Evolutionary conservation across 1,140 invertebrate species (phyloP).

Genomic region (Helicoverpa armigera): DNA sequence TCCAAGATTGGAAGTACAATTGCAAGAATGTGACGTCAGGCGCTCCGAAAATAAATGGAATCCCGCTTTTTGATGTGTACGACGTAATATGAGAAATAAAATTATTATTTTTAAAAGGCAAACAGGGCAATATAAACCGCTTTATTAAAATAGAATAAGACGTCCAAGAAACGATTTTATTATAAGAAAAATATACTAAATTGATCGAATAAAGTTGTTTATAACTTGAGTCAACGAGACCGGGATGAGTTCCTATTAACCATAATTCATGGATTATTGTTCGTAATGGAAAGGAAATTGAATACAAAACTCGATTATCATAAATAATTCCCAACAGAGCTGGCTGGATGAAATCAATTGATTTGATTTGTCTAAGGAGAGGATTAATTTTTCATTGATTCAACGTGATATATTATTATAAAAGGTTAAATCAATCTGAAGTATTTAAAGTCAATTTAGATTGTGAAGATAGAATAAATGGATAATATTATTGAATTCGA

Average conservation of each 20-base stretch:
- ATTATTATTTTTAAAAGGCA: neutral
- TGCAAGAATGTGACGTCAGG: neutral
- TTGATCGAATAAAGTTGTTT: conserved; percentile 13
- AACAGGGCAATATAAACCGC: neutral
- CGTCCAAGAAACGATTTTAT: neutral
- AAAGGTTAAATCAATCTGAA: neutral
- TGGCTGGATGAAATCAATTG: conserved; percentile 56
- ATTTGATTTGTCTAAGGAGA: conserved; percentile 48
- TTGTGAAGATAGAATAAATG: neutral
- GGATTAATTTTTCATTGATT: conserved; percentile 34
- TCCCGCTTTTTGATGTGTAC: neutral
- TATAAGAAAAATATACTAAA: conserved; percentile 5
- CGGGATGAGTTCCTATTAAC: conserved; percentile 57
- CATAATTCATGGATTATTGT: conserved; percentile 60
- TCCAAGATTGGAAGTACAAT: neutral
- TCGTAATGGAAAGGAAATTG: conserved; percentile 71
- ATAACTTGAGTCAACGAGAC: conserved; percentile 39
- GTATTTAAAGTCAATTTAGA: neutral
- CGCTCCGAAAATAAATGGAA: neutral
- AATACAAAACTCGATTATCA: conserved; percentile 70
- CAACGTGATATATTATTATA: neutral
- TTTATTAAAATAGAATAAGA: neutral
- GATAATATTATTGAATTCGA: neutral
- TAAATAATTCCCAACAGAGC: conserved; percentile 63
- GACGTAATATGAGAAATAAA: neutral